Percentiles rank a stretch among this genome's conserved stretches.
phyloP scores from a whole-genome alignment of 1,140 invertebrate genomes.

The Tetraneura akinire region DNA sequence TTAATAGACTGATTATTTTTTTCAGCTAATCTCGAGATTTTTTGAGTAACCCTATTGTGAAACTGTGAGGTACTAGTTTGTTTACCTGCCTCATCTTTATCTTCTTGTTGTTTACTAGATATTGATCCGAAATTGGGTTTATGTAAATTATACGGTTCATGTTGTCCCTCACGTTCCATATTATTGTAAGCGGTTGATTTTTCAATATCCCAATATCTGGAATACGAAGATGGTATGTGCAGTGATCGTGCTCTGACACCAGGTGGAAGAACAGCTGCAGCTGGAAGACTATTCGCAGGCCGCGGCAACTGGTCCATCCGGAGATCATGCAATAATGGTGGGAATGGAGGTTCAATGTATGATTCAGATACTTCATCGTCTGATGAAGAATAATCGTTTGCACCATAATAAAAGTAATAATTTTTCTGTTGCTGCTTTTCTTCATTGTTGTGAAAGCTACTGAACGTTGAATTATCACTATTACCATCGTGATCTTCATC shows the following conservation, averaged over 20 bases:
- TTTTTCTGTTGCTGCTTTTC: background rate
- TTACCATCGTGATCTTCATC: background rate
- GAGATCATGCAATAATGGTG: slow-evolving; percentile 6
- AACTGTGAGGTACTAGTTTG: too few species aligned
- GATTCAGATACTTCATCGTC: background rate
- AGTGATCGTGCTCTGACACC: background rate
- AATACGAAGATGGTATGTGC: too few species aligned
- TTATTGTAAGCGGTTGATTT: too few species aligned
- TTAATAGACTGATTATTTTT: too few species aligned
- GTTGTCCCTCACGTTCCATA: background rate
- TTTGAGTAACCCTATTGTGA: too few species aligned
- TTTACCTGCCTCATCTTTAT: too few species aligned
- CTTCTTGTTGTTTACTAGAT: too few species aligned
- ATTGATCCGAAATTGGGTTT: too few species aligned
- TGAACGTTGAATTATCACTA: fast-evolving
- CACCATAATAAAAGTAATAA: background rate
- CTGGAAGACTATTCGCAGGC: background rate
- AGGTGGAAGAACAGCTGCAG: background rate
- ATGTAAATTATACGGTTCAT: background rate
- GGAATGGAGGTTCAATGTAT: background rate
- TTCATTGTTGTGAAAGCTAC: background rate
- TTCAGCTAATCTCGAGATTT: too few species aligned
- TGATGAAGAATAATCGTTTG: background rate
- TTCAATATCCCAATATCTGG: background rate
- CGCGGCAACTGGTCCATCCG: background rate